Evolutionary conservation across 2,797 vertebrate genomes (phyloP).

Genomic region (Thripadectes ignobilis): DNA sequence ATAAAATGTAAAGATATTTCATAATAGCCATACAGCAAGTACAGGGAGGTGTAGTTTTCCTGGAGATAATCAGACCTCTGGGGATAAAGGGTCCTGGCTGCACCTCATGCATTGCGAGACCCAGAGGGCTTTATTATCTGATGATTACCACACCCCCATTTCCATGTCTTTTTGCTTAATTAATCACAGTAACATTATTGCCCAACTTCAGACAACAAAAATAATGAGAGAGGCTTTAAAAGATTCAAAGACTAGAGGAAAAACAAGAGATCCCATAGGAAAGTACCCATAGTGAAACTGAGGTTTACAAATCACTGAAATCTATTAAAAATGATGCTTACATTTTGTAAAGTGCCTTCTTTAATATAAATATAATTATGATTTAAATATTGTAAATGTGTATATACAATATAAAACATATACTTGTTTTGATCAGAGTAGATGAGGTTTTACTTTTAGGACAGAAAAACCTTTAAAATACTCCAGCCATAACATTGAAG

Average conservation of each 20-base stretch:
- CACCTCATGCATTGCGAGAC: conserved; percentile 68
- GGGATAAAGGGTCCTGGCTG: conserved; percentile 71
- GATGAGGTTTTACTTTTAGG: not conserved
- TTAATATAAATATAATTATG: conserved; percentile 75
- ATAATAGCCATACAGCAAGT: conserved; percentile 69
- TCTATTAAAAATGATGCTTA: conserved; percentile 69
- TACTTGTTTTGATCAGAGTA: conserved; percentile 45
- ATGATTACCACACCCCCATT: conserved; percentile 77
- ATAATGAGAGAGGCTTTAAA: conserved; percentile 80
- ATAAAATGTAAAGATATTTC: conserved; percentile 71
- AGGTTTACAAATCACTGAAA: conserved; percentile 72
- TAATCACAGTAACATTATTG: conserved; percentile 80
- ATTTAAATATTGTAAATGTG: conserved; percentile 69
- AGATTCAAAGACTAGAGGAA: conserved; percentile 78
- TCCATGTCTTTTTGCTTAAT: conserved; percentile 81
- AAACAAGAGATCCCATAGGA: conserved; percentile 77
- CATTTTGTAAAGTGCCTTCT: conserved; percentile 68
- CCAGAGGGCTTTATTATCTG: conserved; percentile 81
- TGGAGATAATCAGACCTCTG: conserved; percentile 79
- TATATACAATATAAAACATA: conserved; percentile 56
- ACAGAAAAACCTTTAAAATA: not conserved
- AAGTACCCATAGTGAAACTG: conserved; percentile 65
- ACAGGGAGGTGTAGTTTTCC: conserved; percentile 73
- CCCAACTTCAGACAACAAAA: conserved; percentile 83
- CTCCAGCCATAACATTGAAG: not conserved